These are phyloP conservation scores for Acleris cristana DNA, from an alignment of 2,888 invertebrate genomes.

Conservation along the genomic window DNA sequence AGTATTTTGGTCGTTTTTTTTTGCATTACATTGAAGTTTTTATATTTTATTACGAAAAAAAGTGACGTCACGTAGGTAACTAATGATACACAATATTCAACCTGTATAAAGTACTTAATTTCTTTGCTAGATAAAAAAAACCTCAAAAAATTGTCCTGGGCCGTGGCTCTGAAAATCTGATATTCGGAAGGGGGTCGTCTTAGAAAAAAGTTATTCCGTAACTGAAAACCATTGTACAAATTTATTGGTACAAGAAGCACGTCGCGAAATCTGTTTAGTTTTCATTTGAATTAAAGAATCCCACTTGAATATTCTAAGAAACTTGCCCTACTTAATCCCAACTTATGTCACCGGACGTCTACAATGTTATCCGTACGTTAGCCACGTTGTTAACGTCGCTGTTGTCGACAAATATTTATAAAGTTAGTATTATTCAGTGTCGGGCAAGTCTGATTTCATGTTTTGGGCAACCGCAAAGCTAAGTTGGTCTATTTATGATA, in stretches of 20 bases:
- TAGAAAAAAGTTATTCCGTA: no score
- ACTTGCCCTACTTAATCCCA: conserved; percentile 12
- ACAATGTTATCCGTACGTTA: conserved; percentile 20
- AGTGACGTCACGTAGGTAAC: no score
- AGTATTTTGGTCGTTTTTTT: no score
- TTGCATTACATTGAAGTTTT: no score
- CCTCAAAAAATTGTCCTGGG: no score
- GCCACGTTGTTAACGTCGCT: background rate
- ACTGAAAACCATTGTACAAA: no score
- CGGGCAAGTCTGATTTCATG: background rate
- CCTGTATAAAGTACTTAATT: no score
- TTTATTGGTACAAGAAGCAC: background rate
- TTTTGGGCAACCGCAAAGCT: conserved; percentile 2
- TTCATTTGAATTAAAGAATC: conserved; percentile 6
- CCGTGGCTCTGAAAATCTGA: no score
- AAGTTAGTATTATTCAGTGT: background rate
- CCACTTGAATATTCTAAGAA: conserved; percentile 14
- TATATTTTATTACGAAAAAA: no score
- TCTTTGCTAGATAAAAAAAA: no score
- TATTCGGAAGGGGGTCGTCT: no score
- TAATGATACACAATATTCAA: no score
- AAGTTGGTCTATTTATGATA: conserved; percentile 9
- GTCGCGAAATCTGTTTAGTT: conserved; percentile 7
- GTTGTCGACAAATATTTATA: background rate
- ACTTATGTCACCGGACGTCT: conserved; percentile 20